phyloP scores from a whole-genome alignment of 2,113 vertebrate genomes.

The Heterotilapia buettikoferi region DNA sequence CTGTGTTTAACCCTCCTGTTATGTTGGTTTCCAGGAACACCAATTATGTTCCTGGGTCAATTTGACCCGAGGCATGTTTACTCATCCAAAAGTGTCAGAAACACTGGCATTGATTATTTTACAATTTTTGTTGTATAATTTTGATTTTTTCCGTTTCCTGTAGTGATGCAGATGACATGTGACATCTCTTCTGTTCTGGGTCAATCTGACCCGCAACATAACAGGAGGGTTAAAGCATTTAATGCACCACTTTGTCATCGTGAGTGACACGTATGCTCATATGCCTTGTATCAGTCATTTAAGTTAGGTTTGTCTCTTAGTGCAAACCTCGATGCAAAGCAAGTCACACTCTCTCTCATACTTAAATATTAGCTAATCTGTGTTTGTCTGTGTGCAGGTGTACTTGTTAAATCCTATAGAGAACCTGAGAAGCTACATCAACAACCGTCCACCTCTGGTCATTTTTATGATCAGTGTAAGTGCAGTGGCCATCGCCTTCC shows the following conservation, averaged over 20 bases:
- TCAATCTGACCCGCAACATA: not conserved
- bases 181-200: not conserved
- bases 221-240: not conserved
- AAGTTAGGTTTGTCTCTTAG: not conserved
- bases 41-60: not conserved
- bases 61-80: not conserved
- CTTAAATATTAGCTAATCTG: not conserved
- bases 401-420: constrained; percentile 87
- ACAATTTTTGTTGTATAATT: not conserved
- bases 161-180: not conserved
- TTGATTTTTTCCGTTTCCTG: accelerated
- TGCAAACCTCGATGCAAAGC: accelerated
- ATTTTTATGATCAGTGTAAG: constrained; percentile 99
- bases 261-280: not conserved
- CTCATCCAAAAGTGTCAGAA: not conserved
- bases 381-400: constrained; percentile 53
- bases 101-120: not conserved
- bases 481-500: constrained; percentile 93
- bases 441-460: constrained; percentile 91
- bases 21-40: not conserved
- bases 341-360: not conserved
- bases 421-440: constrained; percentile 91
- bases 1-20: not conserved
- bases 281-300: not conserved
- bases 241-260: not conserved